These are phyloP conservation scores for Strix aluco DNA, from an alignment of 2,113 vertebrate species.

Conservation along the genomic window DNA sequence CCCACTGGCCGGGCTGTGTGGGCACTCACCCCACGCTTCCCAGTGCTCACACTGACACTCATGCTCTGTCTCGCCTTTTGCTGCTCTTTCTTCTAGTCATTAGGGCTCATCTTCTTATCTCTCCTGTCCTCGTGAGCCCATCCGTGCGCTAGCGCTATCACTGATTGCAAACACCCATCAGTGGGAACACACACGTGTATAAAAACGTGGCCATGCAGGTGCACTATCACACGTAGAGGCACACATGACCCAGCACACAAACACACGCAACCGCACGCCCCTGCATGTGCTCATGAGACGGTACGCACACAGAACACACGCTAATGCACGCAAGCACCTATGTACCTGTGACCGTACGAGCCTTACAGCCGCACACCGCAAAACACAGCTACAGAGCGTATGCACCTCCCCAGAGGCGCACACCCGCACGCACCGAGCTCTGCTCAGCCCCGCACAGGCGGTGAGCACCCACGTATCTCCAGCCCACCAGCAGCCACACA, in stretches of 20 bases:
- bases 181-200: not conserved
- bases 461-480: not conserved
- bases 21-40: not conserved
- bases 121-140: not conserved
- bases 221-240: not conserved
- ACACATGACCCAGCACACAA: not conserved
- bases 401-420: not conserved
- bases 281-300: not conserved
- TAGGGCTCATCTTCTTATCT: constrained; percentile 22
- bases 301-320: fast-evolving
- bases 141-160: not conserved
- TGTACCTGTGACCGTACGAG: not conserved
- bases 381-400: fast-evolving
- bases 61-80: not conserved
- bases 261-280: not conserved
- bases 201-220: not conserved
- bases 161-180: not conserved
- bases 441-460: not conserved
- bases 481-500: not conserved
- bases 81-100: not conserved
- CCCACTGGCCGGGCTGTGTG: not conserved
- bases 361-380: fast-evolving
- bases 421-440: not conserved
- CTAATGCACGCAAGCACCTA: fast-evolving
- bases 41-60: not conserved